Evolutionary conservation across 2,888 invertebrate species (phyloP), one percentile per base, ranked within the genome.

Genomic region (Eupelmus urozonus): DNA sequence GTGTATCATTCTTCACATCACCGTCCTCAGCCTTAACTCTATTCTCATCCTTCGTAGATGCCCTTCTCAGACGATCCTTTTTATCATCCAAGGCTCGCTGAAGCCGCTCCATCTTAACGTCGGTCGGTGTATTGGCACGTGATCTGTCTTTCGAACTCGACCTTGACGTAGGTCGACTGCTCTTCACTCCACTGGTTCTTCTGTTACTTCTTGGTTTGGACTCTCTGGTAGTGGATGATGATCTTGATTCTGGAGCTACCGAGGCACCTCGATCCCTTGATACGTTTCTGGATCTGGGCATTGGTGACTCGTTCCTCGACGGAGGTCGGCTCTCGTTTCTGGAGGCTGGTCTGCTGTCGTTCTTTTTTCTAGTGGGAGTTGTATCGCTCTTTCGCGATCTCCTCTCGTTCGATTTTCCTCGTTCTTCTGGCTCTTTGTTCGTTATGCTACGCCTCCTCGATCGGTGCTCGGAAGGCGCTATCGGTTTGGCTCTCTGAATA

Each of bases 1-100:
- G 85, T 84, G 92, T 91, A 82, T 92, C 91, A 23, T 82, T 83
- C 25, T 78, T 81, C 20, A 67, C 49, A 13, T 81, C 82, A 60
- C 20, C 53, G 0, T 69, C 49, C 0, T 49, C 78, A 1, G 69
- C 60, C 65, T 16, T 82, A 80, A 25, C 9, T 45, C 7, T 76
- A 63, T n/a, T 57, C 0, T 73, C 76, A 2, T 76, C 74, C 11
- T 34, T 76, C 5, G 67, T 67, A 0, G 84, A 83, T 4, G 74
- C 65, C 62, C 81, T 82, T 51, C 83, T 78, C 1, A 81, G 23
- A 3, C 87, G 80, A 51, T 84, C 82, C 23, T 80, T 84, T 49
- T 83, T 85, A 55, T 83, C 84, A 1, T 82, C 83, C 4, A 85
- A 71, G 9, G 85, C 83, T n/a, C 76, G 84, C 63, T 82, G 87